phyloP scores from a whole-genome alignment of 2,113 vertebrate species.

The Pseudolaguvia tuberculata region DNA sequence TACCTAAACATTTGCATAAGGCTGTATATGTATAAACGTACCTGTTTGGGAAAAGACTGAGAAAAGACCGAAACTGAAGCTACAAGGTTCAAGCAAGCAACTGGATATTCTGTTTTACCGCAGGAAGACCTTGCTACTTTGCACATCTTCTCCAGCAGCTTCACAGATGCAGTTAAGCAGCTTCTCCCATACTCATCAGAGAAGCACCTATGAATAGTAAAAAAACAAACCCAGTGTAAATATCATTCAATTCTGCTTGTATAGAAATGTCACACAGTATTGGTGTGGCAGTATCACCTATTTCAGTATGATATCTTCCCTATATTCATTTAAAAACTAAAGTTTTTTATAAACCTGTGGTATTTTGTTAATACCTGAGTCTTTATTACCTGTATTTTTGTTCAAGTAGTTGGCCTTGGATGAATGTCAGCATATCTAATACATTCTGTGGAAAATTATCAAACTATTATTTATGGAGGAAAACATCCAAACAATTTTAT shows the following conservation, averaged over 20 bases:
- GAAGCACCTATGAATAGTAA: conserved; percentile 43
- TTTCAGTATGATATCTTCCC: not conserved
- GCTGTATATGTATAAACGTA: conserved; percentile 20
- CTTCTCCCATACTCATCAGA: conserved; percentile 52
- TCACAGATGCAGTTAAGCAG: conserved; percentile 56
- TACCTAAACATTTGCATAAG: no score
- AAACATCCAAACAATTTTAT: no score
- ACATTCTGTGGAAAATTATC: conserved; percentile 52
- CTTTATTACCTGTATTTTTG: conserved; percentile 61
- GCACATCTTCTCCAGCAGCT: conserved; percentile 65
- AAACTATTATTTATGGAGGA: no score
- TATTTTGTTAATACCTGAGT: not conserved
- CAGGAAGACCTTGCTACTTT: conserved; percentile 24
- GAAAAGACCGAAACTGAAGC: conserved; percentile 55
- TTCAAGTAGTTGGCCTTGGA: conserved; percentile 56
- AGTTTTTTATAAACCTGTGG: not conserved
- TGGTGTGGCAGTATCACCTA: not conserved
- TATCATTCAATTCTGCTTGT: not conserved
- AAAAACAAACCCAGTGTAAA: not conserved
- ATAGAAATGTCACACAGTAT: not conserved
- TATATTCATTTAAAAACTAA: not conserved
- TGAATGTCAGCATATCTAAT: conserved; percentile 50
- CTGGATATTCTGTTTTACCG: conserved; percentile 29
- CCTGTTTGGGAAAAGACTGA: conserved; percentile 31
- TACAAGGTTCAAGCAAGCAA: conserved; percentile 62